Percentiles rank a stretch among this genome's conserved stretches.
Evolutionary conservation across 2,888 invertebrate species (phyloP).

Genomic region (Rhagophthalmus giganteus): DNA sequence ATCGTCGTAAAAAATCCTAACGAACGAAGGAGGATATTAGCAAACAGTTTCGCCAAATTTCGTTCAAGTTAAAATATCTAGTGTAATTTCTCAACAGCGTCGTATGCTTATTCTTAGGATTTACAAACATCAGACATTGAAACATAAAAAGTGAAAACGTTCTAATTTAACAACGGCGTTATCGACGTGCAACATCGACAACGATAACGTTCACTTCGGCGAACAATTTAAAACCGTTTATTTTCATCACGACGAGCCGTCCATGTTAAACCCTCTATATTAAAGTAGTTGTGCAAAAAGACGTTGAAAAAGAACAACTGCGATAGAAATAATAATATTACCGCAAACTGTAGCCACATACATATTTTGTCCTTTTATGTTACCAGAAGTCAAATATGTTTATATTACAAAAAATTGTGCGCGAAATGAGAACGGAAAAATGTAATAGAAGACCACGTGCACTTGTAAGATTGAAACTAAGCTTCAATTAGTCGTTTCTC

Average conservation of each 20-base stretch:
- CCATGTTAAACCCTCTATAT: slow-evolving; percentile 32
- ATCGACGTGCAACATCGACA: no score
- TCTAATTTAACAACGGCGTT: slow-evolving; percentile 10
- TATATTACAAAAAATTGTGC: slow-evolving; percentile 23
- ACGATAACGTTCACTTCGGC: no score
- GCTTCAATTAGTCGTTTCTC: no score
- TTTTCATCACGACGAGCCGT: slow-evolving; percentile 14
- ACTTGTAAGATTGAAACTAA: no score
- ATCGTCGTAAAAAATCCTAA: not conserved
- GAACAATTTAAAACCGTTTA: not conserved
- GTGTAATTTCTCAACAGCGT: no score
- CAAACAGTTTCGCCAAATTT: not conserved
- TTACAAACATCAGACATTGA: slow-evolving; percentile 23
- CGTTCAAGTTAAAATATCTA: not conserved
- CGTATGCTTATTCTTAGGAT: no score
- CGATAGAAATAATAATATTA: slow-evolving; percentile 41
- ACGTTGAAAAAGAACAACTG: slow-evolving; percentile 34
- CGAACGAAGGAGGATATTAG: not conserved
- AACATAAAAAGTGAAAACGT: slow-evolving; percentile 23
- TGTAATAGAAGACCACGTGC: no score
- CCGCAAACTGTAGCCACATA: slow-evolving; percentile 34
- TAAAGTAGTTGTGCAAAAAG: slow-evolving; percentile 33
- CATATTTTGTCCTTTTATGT: slow-evolving; percentile 35
- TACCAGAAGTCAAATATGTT: slow-evolving; percentile 26
- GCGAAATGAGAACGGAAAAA: no score